Percentiles rank a stretch among this genome's conserved stretches.
Evolutionary conservation across 2,113 vertebrate genomes (phyloP).

Genomic region (Rhinichthys klamathensis): DNA sequence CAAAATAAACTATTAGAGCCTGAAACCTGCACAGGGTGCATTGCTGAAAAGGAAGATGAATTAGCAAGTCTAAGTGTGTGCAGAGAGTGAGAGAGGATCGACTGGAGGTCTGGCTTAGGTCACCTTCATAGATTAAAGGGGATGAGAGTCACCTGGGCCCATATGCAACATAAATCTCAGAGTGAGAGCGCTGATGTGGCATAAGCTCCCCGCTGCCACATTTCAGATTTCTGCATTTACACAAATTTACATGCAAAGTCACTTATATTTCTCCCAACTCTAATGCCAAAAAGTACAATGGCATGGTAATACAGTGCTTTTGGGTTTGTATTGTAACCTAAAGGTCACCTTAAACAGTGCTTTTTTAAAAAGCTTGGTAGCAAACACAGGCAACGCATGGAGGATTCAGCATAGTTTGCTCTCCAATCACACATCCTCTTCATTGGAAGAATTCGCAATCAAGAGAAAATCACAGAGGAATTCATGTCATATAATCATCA

Average conservation of each 20-base stretch:
- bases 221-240: conserved; percentile 27
- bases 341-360: neutral
- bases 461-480: neutral
- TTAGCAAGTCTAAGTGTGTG: conserved; percentile 37
- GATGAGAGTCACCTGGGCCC: conserved; percentile 30
- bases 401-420: neutral
- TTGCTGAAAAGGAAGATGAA: conserved; percentile 30
- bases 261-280: conserved; percentile 8
- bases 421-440: conserved; percentile 8
- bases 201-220: neutral
- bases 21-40: conserved; percentile 49
- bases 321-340: too few species aligned
- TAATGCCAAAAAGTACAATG: neutral
- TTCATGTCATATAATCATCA: conserved; percentile 15
- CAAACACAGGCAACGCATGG: neutral
- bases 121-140: conserved; percentile 34
- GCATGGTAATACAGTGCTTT: neutral
- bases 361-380: neutral
- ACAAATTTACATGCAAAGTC: neutral
- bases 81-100: neutral
- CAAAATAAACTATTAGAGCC: conserved; percentile 65
- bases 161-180: conserved; percentile 5
- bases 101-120: conserved; percentile 24
- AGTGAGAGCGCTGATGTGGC: neutral
- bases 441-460: conserved; percentile 1